These are phyloP conservation scores for Anguilla obscura DNA, from an alignment of 2,797 vertebrate species.

Conservation along the genomic window DNA sequence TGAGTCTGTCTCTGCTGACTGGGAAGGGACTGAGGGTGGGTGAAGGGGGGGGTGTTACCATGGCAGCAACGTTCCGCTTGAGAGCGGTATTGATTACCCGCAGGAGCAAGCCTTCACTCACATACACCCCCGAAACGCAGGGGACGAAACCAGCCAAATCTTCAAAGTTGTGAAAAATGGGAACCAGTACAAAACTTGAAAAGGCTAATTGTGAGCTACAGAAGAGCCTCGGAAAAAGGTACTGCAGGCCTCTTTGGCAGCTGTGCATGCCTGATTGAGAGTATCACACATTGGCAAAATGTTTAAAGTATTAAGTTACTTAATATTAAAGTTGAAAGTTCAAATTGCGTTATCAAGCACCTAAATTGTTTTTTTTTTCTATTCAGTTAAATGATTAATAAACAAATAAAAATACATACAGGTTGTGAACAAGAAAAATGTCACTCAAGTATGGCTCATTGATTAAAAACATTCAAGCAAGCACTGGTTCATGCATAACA, in stretches of 20 bases:
- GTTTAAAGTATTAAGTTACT: neutral
- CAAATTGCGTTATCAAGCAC: neutral
- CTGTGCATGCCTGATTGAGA: neutral
- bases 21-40: slow-evolving; percentile 45
- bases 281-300: neutral
- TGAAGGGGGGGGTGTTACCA: slow-evolving; percentile 52
- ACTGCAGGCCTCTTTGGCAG: neutral
- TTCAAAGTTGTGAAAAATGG: slow-evolving; percentile 26
- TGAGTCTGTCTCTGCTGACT: slow-evolving; percentile 50
- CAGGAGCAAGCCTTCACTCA: slow-evolving; percentile 58
- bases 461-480: neutral
- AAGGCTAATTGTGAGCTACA: neutral
- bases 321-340: neutral
- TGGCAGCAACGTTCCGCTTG: slow-evolving; percentile 65
- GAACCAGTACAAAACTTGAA: slow-evolving; percentile 9
- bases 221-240: neutral
- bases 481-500: neutral
- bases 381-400: neutral
- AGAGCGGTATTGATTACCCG: slow-evolving; percentile 65
- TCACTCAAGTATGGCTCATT: neutral
- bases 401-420: neutral
- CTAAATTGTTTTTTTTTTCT: neutral
- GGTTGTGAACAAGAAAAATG: neutral
- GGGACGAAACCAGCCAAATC: slow-evolving; percentile 30
- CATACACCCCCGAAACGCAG: slow-evolving; percentile 52